Evolutionary conservation across 1,140 invertebrate species (phyloP).

Genomic region (Panagrolaimus sp.): DNA sequence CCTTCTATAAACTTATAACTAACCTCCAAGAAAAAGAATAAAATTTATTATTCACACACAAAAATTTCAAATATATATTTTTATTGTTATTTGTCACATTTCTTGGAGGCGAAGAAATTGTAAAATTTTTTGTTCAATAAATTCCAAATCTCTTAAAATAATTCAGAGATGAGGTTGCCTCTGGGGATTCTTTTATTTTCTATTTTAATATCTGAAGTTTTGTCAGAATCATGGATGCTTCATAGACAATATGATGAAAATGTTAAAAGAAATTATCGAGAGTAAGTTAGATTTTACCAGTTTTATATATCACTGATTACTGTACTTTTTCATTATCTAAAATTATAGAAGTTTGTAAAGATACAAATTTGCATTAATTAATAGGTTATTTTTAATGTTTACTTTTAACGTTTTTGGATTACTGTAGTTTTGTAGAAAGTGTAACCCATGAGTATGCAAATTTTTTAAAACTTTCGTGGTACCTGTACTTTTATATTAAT

Average conservation of each 20-base stretch:
- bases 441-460: no score
- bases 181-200: neutral
- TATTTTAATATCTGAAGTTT: neutral
- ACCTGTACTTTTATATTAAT: no score
- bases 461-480: no score
- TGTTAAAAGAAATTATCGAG: slow-evolving; percentile 18
- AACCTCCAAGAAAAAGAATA: no score
- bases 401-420: no score
- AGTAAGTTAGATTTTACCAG: neutral
- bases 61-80: neutral
- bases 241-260: slow-evolving; percentile 22
- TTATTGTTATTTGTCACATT: no score
- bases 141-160: neutral
- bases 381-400: no score
- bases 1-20: neutral
- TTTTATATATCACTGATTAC: slow-evolving; percentile 8
- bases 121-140: neutral
- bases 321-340: neutral
- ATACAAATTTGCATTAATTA: no score
- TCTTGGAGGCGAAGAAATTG: neutral
- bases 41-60: neutral
- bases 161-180: neutral
- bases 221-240: neutral
- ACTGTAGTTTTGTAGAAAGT: no score
- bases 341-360: no score